Conservation (phyloP, 2,888 invertebrate genomes). For the Amblyteles armatorius region DNA sequence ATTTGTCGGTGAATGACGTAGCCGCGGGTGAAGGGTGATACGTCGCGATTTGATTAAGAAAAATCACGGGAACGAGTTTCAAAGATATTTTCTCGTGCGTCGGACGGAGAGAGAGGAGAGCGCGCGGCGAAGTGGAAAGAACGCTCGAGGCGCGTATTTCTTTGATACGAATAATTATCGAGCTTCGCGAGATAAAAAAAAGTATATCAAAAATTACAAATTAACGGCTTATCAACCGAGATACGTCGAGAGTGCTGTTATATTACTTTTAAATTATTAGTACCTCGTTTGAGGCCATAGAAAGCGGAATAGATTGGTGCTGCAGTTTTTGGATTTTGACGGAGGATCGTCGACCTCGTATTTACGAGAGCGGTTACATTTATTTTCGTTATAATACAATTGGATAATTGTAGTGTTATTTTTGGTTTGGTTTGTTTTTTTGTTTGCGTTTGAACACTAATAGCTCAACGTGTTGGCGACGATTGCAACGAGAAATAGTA, state of each 20-base stretch:
- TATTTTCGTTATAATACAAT: constrained; percentile 42
- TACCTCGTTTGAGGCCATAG: not conserved
- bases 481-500: not conserved
- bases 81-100: constrained; percentile 28
- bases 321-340: constrained; percentile 1
- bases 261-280: not conserved
- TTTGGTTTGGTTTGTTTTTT: not conserved
- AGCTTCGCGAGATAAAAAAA: not conserved
- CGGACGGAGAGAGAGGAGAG: constrained; percentile 18
- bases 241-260: not conserved
- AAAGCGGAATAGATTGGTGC: not conserved
- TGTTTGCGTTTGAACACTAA: constrained; percentile 2
- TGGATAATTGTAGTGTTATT: not conserved
- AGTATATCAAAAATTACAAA: not conserved
- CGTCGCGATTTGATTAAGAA: constrained; percentile 6
- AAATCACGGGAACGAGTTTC: constrained; percentile 32
- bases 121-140: not conserved
- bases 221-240: constrained; percentile 26
- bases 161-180: not conserved
- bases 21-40: constrained; percentile 48
- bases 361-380: constrained; percentile 27
- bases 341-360: constrained; percentile 15
- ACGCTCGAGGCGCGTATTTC: not conserved
- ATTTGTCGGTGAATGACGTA: constrained; percentile 41
- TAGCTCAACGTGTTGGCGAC: not conserved